Evolutionary conservation across 37 sponge, comb jelly and placozoan genomes (phyloP), one percentile per base, ranked within the genome.

Genomic region (Oopsacas minuta): DNA sequence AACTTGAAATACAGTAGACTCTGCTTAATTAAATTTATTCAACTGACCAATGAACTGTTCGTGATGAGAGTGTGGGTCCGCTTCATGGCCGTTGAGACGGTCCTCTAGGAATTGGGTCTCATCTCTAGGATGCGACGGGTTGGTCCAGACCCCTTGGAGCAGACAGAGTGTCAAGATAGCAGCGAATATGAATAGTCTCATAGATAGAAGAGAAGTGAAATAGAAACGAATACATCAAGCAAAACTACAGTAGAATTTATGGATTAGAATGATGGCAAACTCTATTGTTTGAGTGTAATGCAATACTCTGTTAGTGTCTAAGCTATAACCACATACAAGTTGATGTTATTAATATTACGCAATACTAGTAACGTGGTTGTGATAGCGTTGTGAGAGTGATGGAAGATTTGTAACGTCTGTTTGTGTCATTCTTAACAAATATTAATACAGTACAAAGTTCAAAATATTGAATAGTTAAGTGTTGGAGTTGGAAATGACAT

Each of bases 61-160:
- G 30, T 61, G 75, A n/a, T 61, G 75, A 25, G 75, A 61, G 75
- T 61, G 75, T 61, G 30, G 28, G 75, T 61, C 75, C 12, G 49
- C 15, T 46, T 46, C 51, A 46, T 46, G 12, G 17, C 51, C 51
- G 7, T 20, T 61, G 1, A 61, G 7, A 5, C 75, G 22, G 75
- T 61, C 75, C 28, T 61, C 75, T 25, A 61, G 75, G 75, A 61
- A 61, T 7, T 12, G 7, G 30, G 75, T 25, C 22, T 61, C 75
- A 25, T 61, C 75, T 12, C 75, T 61, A 61, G 3, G 75, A 3
- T 61, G 20, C 28, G 75, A 61, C 5, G 75, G 75, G 30, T 61
- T 61, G 28, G 17, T 34, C 20, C 20, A 25, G 22, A 5, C 75
- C 30, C 75, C 30, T 34, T 12, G 3, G 75, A 20, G 28, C 5